Evolutionary conservation across 2,113 vertebrate species (phyloP).

Genomic region (Cynocephalus volans): DNA sequence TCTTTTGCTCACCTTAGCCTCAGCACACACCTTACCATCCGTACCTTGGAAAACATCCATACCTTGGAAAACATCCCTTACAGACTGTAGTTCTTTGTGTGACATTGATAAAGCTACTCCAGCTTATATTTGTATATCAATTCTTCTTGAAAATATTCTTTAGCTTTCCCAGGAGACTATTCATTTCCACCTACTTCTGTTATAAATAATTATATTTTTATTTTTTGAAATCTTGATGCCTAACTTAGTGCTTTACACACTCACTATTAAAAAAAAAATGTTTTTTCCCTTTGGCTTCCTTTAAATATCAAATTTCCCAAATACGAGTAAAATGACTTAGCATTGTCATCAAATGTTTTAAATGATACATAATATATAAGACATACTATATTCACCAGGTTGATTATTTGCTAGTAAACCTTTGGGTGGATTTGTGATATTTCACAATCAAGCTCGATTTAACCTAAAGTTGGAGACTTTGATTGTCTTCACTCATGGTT

Average conservation of each 20-base stretch:
- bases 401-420: background rate
- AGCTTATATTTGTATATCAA: fast-evolving
- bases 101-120: background rate
- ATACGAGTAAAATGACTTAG: background rate
- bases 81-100: background rate
- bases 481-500: background rate
- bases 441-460: background rate
- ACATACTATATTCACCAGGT: background rate
- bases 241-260: background rate
- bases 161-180: background rate
- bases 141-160: background rate
- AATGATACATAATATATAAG: background rate
- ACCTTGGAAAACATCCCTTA: background rate
- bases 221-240: background rate
- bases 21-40: too few species aligned
- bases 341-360: background rate
- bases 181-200: background rate
- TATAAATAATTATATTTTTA: background rate
- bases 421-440: background rate
- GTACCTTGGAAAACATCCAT: background rate
- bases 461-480: background rate
- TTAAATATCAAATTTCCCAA: background rate
- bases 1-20: background rate
- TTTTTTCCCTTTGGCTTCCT: background rate
- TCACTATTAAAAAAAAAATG: background rate